phyloP scores from a whole-genome alignment of 1,140 invertebrate genomes.

The Wasmannia auropunctata region DNA sequence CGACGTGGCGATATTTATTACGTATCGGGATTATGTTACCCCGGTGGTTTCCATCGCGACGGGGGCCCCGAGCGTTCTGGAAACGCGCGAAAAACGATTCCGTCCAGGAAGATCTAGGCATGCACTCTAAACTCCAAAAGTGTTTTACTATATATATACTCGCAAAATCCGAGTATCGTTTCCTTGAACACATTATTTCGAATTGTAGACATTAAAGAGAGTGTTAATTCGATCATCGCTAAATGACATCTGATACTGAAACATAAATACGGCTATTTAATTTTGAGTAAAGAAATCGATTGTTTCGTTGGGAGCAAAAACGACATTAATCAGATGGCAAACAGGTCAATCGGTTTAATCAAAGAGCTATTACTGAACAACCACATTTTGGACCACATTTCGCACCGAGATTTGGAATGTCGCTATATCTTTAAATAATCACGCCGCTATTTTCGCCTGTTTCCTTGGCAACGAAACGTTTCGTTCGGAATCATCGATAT shows the following conservation, averaged over 20 bases:
- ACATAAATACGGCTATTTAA: not conserved
- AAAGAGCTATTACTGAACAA: constrained; percentile 1
- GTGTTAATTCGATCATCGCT: not conserved
- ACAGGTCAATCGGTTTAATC: not conserved
- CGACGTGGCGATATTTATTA: constrained; percentile 81
- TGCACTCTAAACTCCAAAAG: not conserved
- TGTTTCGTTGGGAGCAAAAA: not conserved
- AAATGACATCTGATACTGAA: constrained; percentile 9
- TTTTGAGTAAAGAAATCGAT: constrained; percentile 6
- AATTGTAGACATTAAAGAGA: constrained; percentile 6
- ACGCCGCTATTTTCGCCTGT: constrained; percentile 28
- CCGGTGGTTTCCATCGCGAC: constrained; percentile 67
- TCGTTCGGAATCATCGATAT: constrained; percentile 59
- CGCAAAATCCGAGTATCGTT: not conserved
- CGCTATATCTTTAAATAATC: constrained; percentile 45
- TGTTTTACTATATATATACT: not conserved
- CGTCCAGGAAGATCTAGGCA: not conserved
- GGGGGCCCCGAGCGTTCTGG: not conserved
- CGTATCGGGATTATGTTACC: constrained; percentile 81
- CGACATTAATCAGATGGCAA: not conserved
- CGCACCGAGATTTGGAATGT: constrained; percentile 1
- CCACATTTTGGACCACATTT: not conserved
- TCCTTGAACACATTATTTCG: not conserved
- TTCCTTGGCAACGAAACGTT: constrained; percentile 54
- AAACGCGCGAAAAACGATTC: constrained; percentile 9